Evolutionary conservation across 2,113 vertebrate species (phyloP).

Genomic region (Felis chaus): DNA sequence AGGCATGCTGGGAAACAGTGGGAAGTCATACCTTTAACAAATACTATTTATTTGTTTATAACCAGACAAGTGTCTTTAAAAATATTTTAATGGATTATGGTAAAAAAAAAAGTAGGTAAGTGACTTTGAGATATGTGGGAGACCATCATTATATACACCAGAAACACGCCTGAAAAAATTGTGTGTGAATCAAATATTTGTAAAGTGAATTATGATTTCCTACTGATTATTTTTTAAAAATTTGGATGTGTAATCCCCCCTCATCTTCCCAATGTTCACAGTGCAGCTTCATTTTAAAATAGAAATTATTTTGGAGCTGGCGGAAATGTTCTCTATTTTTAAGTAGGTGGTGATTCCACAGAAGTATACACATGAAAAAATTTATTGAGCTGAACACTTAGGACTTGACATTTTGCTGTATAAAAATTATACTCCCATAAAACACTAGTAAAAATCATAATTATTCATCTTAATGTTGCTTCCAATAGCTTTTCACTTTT

Average conservation of each 20-base stretch:
- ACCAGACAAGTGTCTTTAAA: background rate
- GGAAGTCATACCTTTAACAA: background rate
- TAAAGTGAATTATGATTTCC: background rate
- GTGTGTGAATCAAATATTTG: background rate
- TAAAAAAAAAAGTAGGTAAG: background rate
- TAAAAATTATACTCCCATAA: constrained; percentile 41
- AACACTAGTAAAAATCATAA: constrained; percentile 30
- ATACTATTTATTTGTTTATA: constrained; percentile 2
- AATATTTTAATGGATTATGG: background rate
- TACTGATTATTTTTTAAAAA: background rate
- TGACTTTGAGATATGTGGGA: background rate
- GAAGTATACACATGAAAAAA: background rate
- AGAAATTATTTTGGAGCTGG: background rate
- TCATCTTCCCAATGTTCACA: background rate
- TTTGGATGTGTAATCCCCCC: background rate
- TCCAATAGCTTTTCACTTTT: constrained; percentile 51
- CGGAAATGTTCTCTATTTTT: background rate
- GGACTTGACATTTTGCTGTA: constrained; percentile 49
- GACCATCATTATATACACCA: background rate
- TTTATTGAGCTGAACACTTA: background rate
- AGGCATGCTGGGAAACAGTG: background rate
- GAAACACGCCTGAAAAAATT: background rate
- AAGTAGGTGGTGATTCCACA: background rate
- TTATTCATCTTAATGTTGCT: constrained; percentile 44
- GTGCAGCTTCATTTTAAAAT: background rate